Evolutionary conservation across 2,113 vertebrate species (phyloP).

Genomic region (Numida meleagris): DNA sequence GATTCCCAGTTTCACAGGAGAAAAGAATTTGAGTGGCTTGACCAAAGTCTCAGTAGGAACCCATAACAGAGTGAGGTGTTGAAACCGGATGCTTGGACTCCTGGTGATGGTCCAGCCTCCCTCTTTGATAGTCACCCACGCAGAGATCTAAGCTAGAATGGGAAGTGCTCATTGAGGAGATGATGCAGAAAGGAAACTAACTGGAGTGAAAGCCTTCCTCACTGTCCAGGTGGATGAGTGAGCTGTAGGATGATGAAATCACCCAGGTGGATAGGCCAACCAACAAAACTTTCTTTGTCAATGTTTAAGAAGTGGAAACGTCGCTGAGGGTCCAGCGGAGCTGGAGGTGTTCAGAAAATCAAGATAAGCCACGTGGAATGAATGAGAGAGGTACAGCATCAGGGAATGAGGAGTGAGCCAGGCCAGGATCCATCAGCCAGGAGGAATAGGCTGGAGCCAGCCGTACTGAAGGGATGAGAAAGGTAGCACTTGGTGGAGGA

Average conservation of each 20-base stretch:
- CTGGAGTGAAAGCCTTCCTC: neutral
- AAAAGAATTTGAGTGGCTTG: slow-evolving; percentile 19
- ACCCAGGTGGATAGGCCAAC: neutral
- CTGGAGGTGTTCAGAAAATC: neutral
- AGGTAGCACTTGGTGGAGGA: neutral
- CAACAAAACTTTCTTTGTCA: neutral
- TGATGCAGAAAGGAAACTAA: neutral
- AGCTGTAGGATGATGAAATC: neutral
- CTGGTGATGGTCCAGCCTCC: neutral
- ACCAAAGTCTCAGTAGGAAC: neutral
- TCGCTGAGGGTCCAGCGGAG: neutral
- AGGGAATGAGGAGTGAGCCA: neutral
- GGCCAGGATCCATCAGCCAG: neutral
- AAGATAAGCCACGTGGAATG: neutral
- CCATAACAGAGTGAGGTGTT: neutral
- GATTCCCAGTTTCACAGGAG: neutral
- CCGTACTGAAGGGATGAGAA: neutral
- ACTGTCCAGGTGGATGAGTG: neutral
- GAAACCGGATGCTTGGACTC: neutral
- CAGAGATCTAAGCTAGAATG: neutral
- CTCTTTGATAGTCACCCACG: slow-evolving; percentile 8
- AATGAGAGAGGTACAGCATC: accelerated
- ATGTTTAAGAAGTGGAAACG: neutral
- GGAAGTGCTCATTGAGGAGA: neutral
- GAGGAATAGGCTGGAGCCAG: neutral